phyloP scores from a whole-genome alignment of 2,888 invertebrate species.

The Oscheius myriophilus region DNA sequence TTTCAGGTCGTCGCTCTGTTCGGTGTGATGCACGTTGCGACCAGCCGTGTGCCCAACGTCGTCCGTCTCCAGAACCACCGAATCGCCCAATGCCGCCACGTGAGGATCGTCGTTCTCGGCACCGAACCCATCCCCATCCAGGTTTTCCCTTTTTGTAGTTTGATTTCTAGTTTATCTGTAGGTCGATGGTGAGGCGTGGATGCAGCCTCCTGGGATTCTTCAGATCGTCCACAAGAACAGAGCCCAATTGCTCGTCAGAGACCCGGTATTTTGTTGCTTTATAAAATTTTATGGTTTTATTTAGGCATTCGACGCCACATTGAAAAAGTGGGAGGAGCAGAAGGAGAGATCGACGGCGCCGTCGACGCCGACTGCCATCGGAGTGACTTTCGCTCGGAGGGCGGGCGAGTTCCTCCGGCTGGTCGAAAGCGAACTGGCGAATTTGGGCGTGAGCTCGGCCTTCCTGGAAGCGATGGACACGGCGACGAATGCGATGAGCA shows the following conservation, averaged over 20 bases:
- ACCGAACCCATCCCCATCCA: slow-evolving; percentile 87
- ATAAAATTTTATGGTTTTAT: slow-evolving; percentile 5
- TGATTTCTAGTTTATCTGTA: slow-evolving; percentile 73
- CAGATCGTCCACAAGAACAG: slow-evolving; percentile 94
- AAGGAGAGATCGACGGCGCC: slow-evolving; percentile 73
- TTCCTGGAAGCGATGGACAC: slow-evolving; percentile 50
- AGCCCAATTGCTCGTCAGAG: slow-evolving; percentile 93
- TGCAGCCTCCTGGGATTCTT: slow-evolving; percentile 94
- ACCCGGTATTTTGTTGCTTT: slow-evolving; percentile 76
- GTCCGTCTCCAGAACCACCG: slow-evolving; percentile 92
- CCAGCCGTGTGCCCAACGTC: slow-evolving; percentile 80
- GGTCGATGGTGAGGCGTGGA: slow-evolving; percentile 97
- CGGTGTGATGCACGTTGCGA: slow-evolving; percentile 96
- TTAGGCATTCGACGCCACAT: slow-evolving; percentile 85
- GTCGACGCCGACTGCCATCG: slow-evolving; percentile 45
- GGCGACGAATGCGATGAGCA: slow-evolving; percentile 45
- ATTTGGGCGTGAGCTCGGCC: slow-evolving; percentile 49
- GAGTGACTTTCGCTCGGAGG: slow-evolving; percentile 40
- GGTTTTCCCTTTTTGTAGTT: slow-evolving; percentile 74
- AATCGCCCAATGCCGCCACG: slow-evolving; percentile 81
- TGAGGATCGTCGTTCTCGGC: slow-evolving; percentile 94
- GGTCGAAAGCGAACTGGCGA: slow-evolving; percentile 55
- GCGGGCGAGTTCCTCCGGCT: slow-evolving; percentile 53
- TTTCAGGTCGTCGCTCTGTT: slow-evolving; percentile 88
- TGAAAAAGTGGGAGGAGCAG: slow-evolving; percentile 88